A percentile compares a stretch with the other conserved stretches of the same genome.
phyloP scores from a whole-genome alignment of 2,113 vertebrate species.

The Psophia crepitans region DNA sequence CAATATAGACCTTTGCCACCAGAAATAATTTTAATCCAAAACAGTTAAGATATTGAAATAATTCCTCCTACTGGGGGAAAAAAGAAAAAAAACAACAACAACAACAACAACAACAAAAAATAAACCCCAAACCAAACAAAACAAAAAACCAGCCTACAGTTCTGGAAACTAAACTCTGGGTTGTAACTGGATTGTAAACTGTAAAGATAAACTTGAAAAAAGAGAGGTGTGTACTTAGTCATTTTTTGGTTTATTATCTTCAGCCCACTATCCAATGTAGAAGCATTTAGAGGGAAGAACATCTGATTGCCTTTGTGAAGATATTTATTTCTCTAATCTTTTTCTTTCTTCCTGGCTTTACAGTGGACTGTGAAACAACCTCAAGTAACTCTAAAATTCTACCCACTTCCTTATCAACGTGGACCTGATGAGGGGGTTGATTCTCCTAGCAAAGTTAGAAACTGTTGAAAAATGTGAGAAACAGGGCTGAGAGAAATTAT shows the following conservation, averaged over 20 bases:
- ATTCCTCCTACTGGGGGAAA: background rate
- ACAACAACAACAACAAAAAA: too few species aligned
- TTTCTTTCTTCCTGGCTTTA: background rate
- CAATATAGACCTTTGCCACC: background rate
- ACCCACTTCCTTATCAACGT: background rate
- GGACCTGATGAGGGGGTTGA: background rate
- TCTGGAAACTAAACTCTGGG: background rate
- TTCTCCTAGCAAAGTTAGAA: background rate
- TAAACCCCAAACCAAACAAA: too few species aligned
- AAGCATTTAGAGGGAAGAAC: background rate
- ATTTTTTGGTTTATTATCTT: background rate
- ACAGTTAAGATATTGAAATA: background rate
- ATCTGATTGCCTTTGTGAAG: background rate
- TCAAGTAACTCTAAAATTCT: background rate
- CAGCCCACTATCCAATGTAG: background rate
- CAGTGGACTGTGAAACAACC: background rate
- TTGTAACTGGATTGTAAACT: background rate
- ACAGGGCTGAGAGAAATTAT: background rate
- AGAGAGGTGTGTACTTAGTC: background rate
- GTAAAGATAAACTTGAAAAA: background rate
- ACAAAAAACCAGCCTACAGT: background rate
- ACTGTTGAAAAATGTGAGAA: background rate
- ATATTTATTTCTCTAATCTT: background rate
- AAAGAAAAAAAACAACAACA: too few species aligned
- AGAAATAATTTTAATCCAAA: background rate